Evolutionary conservation across 2,113 vertebrate genomes (phyloP), one percentile per base, ranked within the genome.

Genomic region (Urocitellus parryii): DNA sequence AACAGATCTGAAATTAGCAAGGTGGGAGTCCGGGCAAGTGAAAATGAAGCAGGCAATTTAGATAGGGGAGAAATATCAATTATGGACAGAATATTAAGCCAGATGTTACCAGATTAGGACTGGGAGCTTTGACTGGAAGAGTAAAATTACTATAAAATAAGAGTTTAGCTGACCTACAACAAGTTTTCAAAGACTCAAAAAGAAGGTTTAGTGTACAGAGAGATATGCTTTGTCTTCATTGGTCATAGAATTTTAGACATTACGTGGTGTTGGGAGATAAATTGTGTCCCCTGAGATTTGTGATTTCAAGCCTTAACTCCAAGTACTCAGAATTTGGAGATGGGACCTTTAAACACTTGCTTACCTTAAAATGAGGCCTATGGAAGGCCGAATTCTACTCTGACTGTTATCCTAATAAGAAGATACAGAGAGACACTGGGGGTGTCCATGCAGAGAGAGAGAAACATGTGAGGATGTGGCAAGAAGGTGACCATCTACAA

Each of bases 261-360:
- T 32, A 63, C 45, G n/a, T 82, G 17, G 53, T 53, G 1, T 67
- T 70, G 45, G 27, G 16, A 24, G 18, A 9, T 81, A 58, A 92
- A 42, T 10, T 73, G 4, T 68, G 32, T 34, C 3, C 61, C 39
- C 53, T 45, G 32, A 53, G 91, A 79, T 63, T 42, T 17, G 8
- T 67, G 68, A 29, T 11, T 77, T 77, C 53, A 80, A 10, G 2
- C 12, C 3, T 76, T 58, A 56, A 76, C 4, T 17, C 24, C 18
- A 37, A 27, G 39, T 20, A 85, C 42, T 87, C 81, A 73, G 45
- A 94, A 90, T 58, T 92, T 82, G 42, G 53, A 93, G 22, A 67
- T 10, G 1, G 2, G 27, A 22, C 5, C 42, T 72, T 68, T 51
- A 73, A 88, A 88, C 53, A 67, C 4, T 24, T n/a, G 3, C 22